Base-by-base conservation (phyloP, 2,113 vertebrate genomes). In the Dolichotis patagonum region DNA sequence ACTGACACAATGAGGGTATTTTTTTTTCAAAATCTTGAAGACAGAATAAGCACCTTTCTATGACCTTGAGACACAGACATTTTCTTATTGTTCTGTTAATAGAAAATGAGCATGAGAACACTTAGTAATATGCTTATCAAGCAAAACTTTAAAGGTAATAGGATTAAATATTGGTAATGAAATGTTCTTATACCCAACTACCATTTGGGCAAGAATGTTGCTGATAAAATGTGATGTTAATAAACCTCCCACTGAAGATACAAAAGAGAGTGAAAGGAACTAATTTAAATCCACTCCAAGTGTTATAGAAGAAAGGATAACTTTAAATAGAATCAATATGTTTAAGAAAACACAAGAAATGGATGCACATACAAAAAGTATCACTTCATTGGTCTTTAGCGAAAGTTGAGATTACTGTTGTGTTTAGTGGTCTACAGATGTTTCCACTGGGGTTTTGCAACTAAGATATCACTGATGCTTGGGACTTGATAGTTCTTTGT, bases 21-120 rank as follows among this genome's bases (percentile, higher is more conserved):
- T 95, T 26, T 83, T 96, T 41, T 7, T 28, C 24, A 3, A 17
- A 97, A 91, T 94, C 43, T 32, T 86, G 78, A 62, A 49, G 88
- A 94, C 71, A 60, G 92, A 98, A 94, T 89, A 88, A 89, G 60
- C 67, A 96, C 73, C 85, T 97, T 97, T 90, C 60, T 96, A 89
- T 94, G 67, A 97, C 97, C 97, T 94, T 96, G 90, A 96, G 92
- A 95, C 32, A 95, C 0, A 95, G 85, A 69, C 77, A 94, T 96
- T 97, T 96, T 93, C 90, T 95, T 96, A 56, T 71, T 67, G n/a
- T 35, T 35, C 32, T 56, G 28, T 85, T 97, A 96, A 94, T 88
- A 62, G 81, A 90, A 96, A 97, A 85, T n/a, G 84, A 96, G 16
- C 43, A 88, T 71, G 54, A 85, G 20, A 96, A 90, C 69, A 83